Evolutionary conservation across 2,797 vertebrate genomes (phyloP).

Genomic region (Ara ararauna): DNA sequence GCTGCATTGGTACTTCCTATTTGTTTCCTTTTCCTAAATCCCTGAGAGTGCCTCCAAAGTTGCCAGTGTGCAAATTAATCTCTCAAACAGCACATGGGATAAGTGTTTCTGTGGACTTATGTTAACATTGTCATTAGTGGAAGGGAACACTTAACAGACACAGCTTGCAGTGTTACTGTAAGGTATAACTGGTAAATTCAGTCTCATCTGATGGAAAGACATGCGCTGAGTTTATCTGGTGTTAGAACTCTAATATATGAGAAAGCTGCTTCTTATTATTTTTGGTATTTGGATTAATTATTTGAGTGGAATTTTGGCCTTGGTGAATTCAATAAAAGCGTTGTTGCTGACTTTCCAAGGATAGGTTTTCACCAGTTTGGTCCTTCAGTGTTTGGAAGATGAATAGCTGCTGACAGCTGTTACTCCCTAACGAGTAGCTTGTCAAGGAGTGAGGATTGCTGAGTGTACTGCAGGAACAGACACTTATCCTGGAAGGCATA

Average conservation of each 20-base stretch:
- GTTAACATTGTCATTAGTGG: background rate
- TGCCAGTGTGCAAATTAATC: background rate
- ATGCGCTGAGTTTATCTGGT: background rate
- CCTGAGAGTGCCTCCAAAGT: background rate
- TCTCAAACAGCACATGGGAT: background rate
- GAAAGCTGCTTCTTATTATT: background rate
- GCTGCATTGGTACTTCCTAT: background rate
- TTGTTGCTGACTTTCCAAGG: background rate
- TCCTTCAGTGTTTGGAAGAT: background rate
- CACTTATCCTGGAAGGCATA: rapidly evolving
- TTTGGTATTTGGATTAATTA: background rate
- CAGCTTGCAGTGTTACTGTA: background rate
- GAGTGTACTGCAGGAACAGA: background rate
- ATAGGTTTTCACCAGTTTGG: background rate
- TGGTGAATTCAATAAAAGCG: background rate
- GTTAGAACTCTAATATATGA: background rate
- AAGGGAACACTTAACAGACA: background rate
- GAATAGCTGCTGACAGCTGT: background rate
- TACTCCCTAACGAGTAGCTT: background rate
- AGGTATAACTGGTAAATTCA: background rate
- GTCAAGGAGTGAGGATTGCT: background rate
- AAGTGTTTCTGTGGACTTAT: background rate
- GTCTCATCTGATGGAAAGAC: background rate
- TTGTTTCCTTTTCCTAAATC: conserved; percentile 27
- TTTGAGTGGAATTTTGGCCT: background rate